Evolutionary conservation across 2,888 invertebrate genomes (phyloP).

Genomic region (Rotaria macrura): DNA sequence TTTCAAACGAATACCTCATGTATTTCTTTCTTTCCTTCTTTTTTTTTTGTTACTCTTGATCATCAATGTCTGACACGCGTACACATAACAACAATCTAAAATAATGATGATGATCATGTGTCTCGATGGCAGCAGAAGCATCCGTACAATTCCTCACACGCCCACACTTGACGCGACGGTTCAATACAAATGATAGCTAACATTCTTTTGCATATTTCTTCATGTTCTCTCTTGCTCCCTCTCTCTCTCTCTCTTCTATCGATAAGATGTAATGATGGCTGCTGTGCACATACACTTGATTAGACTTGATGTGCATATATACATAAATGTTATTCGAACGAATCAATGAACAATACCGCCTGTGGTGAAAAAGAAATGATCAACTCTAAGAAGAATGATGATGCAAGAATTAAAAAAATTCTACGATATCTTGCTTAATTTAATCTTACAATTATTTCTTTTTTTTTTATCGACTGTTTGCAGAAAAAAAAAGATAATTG

Average conservation of each 20-base stretch:
- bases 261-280: neutral
- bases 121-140: neutral
- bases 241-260: neutral
- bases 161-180: conserved; percentile 12
- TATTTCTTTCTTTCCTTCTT: too few species aligned
- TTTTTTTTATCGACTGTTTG: neutral
- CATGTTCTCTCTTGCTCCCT: neutral
- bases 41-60: too few species aligned
- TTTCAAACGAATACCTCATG: neutral
- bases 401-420: neutral
- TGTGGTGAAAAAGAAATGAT: neutral
- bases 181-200: conserved; percentile 4
- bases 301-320: conserved; percentile 1
- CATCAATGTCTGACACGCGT: conserved; percentile 2
- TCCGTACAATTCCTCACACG: neutral
- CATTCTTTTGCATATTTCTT: neutral
- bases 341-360: neutral
- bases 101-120: neutral
- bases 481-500: neutral
- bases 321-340: neutral
- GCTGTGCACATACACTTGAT: neutral
- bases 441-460: neutral
- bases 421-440: neutral
- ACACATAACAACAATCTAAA: neutral
- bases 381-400: neutral